A percentile compares a stretch with the other conserved stretches of the same genome.
phyloP scores from a whole-genome alignment of 2,113 vertebrate genomes.

The Anarrhichthys ocellatus region DNA sequence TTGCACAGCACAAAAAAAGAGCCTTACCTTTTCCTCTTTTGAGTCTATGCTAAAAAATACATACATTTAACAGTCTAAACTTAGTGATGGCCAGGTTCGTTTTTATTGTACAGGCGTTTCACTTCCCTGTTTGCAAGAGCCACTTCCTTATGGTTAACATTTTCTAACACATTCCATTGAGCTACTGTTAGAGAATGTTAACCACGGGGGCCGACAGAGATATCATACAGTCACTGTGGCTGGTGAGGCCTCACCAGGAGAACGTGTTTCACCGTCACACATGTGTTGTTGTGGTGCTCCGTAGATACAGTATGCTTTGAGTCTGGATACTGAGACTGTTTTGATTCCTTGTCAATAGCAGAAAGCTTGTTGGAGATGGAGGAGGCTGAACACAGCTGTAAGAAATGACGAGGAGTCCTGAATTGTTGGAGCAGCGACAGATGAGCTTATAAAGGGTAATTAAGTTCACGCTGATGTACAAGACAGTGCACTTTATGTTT shows the following conservation, averaged over 20 bases:
- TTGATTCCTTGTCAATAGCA: slow-evolving; percentile 28
- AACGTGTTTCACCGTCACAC: neutral
- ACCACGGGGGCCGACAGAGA: slow-evolving; percentile 2
- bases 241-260: neutral
- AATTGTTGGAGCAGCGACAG: neutral
- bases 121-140: slow-evolving; percentile 61
- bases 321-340: neutral
- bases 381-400: neutral
- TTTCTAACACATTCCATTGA: neutral
- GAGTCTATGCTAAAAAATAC: neutral
- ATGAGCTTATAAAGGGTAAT: slow-evolving; percentile 18
- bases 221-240: neutral
- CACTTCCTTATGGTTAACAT: slow-evolving; percentile 59
- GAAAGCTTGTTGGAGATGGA: slow-evolving; percentile 4
- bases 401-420: slow-evolving; percentile 2
- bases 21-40: neutral
- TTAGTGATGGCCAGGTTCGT: slow-evolving; percentile 14
- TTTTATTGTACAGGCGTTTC: slow-evolving; percentile 38
- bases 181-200: neutral
- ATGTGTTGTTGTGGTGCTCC: neutral
- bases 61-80: neutral
- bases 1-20: neutral
- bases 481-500: neutral
- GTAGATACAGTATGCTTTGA: neutral
- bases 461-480: neutral